Evolutionary conservation across 2,888 invertebrate genomes (phyloP), one percentile per base, ranked within the genome.

Genomic region (Lampropteryx suffumata): DNA sequence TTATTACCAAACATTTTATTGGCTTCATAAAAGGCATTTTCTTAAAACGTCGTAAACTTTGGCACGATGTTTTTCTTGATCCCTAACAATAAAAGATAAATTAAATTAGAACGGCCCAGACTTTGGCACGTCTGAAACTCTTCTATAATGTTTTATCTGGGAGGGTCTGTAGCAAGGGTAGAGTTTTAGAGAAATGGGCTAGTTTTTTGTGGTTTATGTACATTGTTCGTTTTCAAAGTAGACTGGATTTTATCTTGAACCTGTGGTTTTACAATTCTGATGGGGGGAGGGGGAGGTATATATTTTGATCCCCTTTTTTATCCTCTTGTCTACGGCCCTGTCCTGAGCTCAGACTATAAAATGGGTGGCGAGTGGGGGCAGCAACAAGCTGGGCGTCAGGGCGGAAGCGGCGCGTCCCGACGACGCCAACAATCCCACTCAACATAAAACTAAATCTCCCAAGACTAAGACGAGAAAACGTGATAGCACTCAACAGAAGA

Each of bases 371-470:
- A 43, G 39, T 37, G 67, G 60, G 59, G 72, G 64, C 73, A 75
- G 77, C 74, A 77, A 77, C 79, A 75, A 75, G 74, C 71, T 67
- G 62, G 65, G 66, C 69, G 73, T 57, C 75, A 76, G 73, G 79
- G 74, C 76, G 73, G 68, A 61, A 69, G 65, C 69, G 82, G 73
- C 82, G 82, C 86, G 85, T 70, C 86, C 67, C 72, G 68, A 64
- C 77, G 86, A 70, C 87, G 84, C 84, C 84, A 73, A 62, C 74
- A 71, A 77, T 76, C 76, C 79, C 76, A 82, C 84, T 84, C 80
- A 67, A 82, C 82, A 79, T 79, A 81, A 82, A 82, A 81, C 79
- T 82, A 82, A 82, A 80, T 75, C 80, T 77, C 67, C 70, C 64
- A 70, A 74, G 69, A 76, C 62, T 61, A 59, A 66, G 64, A 71